Base-by-base conservation (phyloP, 2,113 vertebrate genomes). In the Synchiropus splendidus region DNA sequence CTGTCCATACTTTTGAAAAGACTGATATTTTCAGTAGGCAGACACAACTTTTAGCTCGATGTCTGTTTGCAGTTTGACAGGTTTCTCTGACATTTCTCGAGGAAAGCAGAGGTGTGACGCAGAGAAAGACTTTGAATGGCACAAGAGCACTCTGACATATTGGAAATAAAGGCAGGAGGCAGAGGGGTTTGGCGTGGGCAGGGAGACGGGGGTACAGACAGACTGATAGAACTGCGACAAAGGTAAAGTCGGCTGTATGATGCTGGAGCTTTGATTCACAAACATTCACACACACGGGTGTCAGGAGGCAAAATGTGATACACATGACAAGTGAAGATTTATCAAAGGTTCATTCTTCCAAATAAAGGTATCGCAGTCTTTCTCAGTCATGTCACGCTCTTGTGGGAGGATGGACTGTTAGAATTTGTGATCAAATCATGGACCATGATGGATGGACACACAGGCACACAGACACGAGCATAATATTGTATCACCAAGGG, bases 131-230 rank as follows among this genome's bases (percentile, higher is more conserved):
- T 61, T 71, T 39, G 21, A 43, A 30, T 48, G 51, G 54, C 42
- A 61, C 42, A 13, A 67, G 32, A 44, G 40, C 33, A 49, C 51
- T 55, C 14, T 67, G 54, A 67, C 60, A 63, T 12, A 51, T 33
- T 33, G 44, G 42, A 50, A 56, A 72, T 58, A 61, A 62, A 58
- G 48, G 45, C 39, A 54, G 51, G 70, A 60, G 52, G 64, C 55
- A n/a, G 61, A 21, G 16, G 64, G 75, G 46, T 45, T 30, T 35
- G 30, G 39, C 42, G 16, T 14, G 13, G 9, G 36, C 36, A 31
- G 36, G 18, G 38, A 35, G 52, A 44, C 27, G 57, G 46, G 55
- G 45, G 45, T 31, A 61, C 34, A 53, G 54, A 54, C 21, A 6
- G 47, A 61, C 34, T 50, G 54, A 54, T 17, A 6, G 47, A 65